A percentile compares a stretch with the other conserved stretches of the same genome.
Conservation (phyloP, 2,888 invertebrate genomes). For the Elaeidobius kamerunicus region DNA sequence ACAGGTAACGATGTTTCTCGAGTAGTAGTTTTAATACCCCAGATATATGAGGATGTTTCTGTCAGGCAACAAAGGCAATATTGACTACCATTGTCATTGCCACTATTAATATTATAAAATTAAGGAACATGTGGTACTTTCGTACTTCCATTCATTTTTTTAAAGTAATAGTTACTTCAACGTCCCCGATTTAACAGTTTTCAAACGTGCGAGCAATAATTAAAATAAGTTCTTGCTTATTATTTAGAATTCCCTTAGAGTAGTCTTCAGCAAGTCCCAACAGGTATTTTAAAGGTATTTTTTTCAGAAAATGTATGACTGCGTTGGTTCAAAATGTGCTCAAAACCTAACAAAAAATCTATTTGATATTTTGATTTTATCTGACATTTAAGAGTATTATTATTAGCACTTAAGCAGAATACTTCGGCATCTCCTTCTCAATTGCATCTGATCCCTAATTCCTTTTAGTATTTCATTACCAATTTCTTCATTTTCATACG, state of each 20-base stretch:
- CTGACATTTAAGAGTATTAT: conserved; percentile 17
- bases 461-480: no score
- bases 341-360: conserved; percentile 2
- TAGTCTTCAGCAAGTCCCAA: conserved; percentile 20
- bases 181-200: background rate
- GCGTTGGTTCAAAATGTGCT: background rate
- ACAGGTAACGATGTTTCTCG: no score
- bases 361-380: conserved; percentile 1
- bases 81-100: background rate
- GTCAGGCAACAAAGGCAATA: background rate
- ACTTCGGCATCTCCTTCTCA: background rate
- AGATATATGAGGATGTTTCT: background rate
- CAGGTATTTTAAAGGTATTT: conserved; percentile 16
- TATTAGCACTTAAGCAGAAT: conserved; percentile 4
- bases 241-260: conserved; percentile 6
- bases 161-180: background rate
- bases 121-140: background rate
- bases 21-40: background rate
- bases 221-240: background rate
- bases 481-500: no score
- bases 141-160: conserved; percentile 1
- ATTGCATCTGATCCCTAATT: background rate
- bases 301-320: conserved; percentile 11
- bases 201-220: background rate
- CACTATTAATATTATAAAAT: background rate